Evolutionary conservation across 1,140 invertebrate species (phyloP), one percentile per base, ranked within the genome.

Genomic region (Dysdera silvatica): DNA sequence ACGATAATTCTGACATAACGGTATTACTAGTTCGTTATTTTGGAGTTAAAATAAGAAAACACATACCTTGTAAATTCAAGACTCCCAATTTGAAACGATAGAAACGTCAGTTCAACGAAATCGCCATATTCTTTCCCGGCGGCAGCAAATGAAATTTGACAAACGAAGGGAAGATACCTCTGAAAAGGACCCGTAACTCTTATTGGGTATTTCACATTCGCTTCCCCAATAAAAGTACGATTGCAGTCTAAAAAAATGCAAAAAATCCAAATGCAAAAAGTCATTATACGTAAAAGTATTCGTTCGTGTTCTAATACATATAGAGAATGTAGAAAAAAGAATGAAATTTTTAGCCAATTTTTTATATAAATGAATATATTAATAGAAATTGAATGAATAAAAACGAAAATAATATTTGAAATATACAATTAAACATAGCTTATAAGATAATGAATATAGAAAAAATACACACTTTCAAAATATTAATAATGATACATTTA

Each of bases 31-130:
- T 16, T 14, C 23, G 16, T 23, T 14, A 18, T 23, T 8, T 18
- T 26, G 8, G 40, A 16, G 20, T 23, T 14, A n/a, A n/a, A n/a
- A n/a, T n/a, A n/a, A n/a, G n/a, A n/a, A 20, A 14, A 41, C 6
- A 47, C 45, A 31, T 58, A 66, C 64, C 64, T 61, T 32, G 51
- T 57, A 1, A 60, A 12, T 18, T 67, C 65, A 3, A 67, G 59
- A 29, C 40, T 60, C 28, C 69, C 69, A n/a, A 69, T 61, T 57
- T 70, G 68, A 48, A 70, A 70, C 24, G 66, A 65, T 4, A 70
- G 51, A 29, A 70, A 70, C 12, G 69, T 69, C 18, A 70, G 55
- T 35, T 69, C 67, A 20, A 70, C 60, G 14, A 70, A 64, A 47
- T 70, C 69, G 24, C 69, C 69, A 40, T 54, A 65, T 48, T 63